Evolutionary conservation across 2,797 vertebrate genomes (phyloP), one percentile per base, ranked within the genome.

Genomic region (Microctenopoma steveboyesi): DNA sequence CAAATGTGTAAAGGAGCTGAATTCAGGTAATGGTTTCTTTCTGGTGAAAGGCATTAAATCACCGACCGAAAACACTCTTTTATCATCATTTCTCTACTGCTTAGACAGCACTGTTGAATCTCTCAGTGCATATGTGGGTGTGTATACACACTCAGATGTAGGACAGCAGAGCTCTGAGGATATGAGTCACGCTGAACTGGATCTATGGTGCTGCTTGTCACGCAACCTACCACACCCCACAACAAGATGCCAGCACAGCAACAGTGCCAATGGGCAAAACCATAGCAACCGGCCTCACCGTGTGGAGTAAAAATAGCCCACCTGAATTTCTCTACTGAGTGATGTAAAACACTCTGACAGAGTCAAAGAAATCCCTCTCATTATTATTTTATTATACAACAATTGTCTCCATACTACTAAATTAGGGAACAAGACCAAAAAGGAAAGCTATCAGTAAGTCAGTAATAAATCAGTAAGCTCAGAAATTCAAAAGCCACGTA

Each of bases 131-230:
- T 64, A 53, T 59, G 83, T 73, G 82, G 49, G 79, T 60, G 81
- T 63, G 81, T 64, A 72, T 58, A 56, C 4, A 57, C 30, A 71
- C 70, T 90, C 78, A 79, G 87, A 94, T 93, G 87, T 93, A 94
- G 91, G 91, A 86, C 93, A 93, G 85, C 87, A 60, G 86, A 89
- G 85, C 89, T 90, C 78, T 77, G 86, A 93, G 87, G 89, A 91
- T 89, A 88, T 94, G 91, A 94, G 90, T 95, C 92, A 93, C 82
- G 81, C 78, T 78, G 74, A 87, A 82, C 88, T 85, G 87, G 85
- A 90, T 91, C 87, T 85, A 73, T 81, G 80, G 81, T 58, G 64
- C 75, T 39, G 55, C 70, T 87, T 71, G 22, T 84, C 81, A 90
- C 76, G 76, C 86, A 82, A 55, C 63, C 65, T 63, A 2, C 83